Evolutionary conservation across 2,113 vertebrate genomes (phyloP).

Genomic region (Clarias batrachus): DNA sequence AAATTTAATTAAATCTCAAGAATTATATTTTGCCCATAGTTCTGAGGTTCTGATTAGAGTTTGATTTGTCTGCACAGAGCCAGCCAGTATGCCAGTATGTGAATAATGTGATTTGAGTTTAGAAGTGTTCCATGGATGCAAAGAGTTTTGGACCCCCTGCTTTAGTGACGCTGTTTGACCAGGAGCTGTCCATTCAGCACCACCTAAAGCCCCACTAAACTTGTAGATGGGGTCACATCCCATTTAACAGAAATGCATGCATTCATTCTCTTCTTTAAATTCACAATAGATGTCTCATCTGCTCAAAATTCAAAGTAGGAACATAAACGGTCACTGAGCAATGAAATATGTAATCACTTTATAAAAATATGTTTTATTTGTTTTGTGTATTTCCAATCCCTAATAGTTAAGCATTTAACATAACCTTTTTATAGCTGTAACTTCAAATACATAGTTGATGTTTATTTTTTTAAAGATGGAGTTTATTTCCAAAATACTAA

Average conservation of each 20-base stretch:
- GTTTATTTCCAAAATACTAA: not conserved
- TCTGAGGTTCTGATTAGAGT: not conserved
- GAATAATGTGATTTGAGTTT: not conserved
- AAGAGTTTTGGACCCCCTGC: not conserved
- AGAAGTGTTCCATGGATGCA: not conserved
- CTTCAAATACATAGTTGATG: not conserved
- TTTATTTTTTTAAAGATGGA: not conserved
- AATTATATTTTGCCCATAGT: not conserved
- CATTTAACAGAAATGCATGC: not conserved
- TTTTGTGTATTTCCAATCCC: too few relatives aligned
- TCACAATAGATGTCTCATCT: not conserved
- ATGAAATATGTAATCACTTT: not conserved
- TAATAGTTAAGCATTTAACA: not conserved
- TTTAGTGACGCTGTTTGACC: not conserved
- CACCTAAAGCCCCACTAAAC: not conserved
- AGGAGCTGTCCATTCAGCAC: conserved; percentile 33
- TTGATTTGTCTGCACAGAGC: too few relatives aligned
- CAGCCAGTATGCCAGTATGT: not conserved
- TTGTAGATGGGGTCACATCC: not conserved
- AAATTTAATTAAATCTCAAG: not conserved
- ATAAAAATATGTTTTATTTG: too few relatives aligned
- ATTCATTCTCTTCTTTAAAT: not conserved
- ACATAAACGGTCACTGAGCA: not conserved
- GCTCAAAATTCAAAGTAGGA: not conserved
- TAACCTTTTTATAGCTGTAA: not conserved